These are phyloP conservation scores for Molorchus minor DNA, from an alignment of 2,888 invertebrate species.

Conservation along the genomic window DNA sequence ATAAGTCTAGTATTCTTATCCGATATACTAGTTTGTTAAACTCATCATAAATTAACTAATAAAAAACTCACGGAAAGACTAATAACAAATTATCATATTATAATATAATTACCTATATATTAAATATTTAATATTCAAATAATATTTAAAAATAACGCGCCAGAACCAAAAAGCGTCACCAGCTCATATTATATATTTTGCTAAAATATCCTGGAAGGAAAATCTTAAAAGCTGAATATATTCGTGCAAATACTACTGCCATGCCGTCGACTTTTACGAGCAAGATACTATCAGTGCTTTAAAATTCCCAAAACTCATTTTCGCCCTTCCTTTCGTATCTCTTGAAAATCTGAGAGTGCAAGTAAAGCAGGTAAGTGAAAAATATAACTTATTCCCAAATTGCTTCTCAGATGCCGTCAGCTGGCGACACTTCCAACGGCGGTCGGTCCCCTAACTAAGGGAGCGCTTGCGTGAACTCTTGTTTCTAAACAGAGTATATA, in stretches of 20 bases:
- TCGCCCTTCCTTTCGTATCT: conserved; percentile 34
- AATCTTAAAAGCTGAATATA: neutral
- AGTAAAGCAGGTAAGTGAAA: conserved; percentile 37
- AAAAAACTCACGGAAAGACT: no score
- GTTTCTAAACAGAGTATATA: conserved; percentile 42
- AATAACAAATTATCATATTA: no score
- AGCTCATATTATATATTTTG: no score
- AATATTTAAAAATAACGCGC: no score
- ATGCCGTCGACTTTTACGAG: conserved; percentile 9
- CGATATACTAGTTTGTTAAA: no score
- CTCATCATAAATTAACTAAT: no score
- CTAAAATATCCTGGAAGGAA: no score
- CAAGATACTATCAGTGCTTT: conserved; percentile 34
- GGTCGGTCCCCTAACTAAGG: conserved; percentile 16
- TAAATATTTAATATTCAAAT: no score
- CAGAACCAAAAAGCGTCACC: no score
- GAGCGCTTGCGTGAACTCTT: conserved; percentile 29
- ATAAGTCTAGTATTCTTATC: no score
- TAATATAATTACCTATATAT: no score
- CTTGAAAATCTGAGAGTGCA: conserved; percentile 34
- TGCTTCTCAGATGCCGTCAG: conserved; percentile 22
- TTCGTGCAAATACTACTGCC: neutral
- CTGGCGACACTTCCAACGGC: conserved; percentile 13
- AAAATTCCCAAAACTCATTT: conserved; percentile 38
- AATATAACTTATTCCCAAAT: conserved; percentile 30